Evolutionary conservation across 2,888 invertebrate genomes (phyloP).

Genomic region (Ariolimax columbianus): DNA sequence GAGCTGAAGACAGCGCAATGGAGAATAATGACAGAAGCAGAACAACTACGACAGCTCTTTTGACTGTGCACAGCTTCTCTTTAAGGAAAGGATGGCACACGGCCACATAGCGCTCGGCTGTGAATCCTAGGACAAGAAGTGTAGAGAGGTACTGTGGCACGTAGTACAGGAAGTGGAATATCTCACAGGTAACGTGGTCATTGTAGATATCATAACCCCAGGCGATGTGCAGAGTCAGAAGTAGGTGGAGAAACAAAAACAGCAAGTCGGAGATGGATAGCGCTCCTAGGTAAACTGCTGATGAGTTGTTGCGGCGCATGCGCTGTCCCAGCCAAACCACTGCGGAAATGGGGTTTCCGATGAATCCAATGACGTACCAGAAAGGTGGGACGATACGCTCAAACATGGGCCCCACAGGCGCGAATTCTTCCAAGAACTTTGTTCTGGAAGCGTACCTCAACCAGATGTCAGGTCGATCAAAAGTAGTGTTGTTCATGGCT

Average conservation of each 20-base stretch:
- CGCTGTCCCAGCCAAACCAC: slow-evolving; percentile 74
- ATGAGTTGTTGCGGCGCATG: slow-evolving; percentile 76
- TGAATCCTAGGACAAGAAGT: slow-evolving; percentile 71
- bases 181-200: slow-evolving; percentile 59
- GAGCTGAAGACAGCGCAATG: slow-evolving; percentile 60
- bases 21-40: slow-evolving; percentile 54
- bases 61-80: slow-evolving; percentile 67
- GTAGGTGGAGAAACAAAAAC: slow-evolving; percentile 69
- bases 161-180: slow-evolving; percentile 64
- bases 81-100: slow-evolving; percentile 68
- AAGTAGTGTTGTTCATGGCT: slow-evolving; percentile 47
- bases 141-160: slow-evolving; percentile 70
- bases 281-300: slow-evolving; percentile 76
- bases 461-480: slow-evolving; percentile 28
- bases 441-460: slow-evolving; percentile 47
- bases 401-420: slow-evolving; percentile 66
- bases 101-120: slow-evolving; percentile 71
- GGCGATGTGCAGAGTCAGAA: slow-evolving; percentile 64
- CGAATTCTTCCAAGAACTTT: slow-evolving; percentile 58
- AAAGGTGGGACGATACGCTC: slow-evolving; percentile 74
- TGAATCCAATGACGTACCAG: slow-evolving; percentile 74
- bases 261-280: slow-evolving; percentile 74
- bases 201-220: slow-evolving; percentile 65
- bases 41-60: slow-evolving; percentile 62
- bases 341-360: slow-evolving; percentile 74